phyloP scores from a whole-genome alignment of 2,113 vertebrate species.

The Paralichthys olivaceus region DNA sequence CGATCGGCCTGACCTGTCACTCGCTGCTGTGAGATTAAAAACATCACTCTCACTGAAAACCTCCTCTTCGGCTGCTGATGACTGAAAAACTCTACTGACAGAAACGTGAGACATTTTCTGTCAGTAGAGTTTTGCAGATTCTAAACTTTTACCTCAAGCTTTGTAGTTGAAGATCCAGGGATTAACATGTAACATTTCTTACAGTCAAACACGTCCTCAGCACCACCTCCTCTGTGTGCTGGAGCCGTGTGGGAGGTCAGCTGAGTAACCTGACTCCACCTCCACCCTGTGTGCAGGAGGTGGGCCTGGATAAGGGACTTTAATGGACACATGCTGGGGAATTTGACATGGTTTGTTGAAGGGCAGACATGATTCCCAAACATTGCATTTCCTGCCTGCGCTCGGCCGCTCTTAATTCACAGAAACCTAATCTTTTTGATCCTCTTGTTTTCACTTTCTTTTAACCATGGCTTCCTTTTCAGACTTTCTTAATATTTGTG shows the following conservation, averaged over 20 bases:
- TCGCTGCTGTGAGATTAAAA: conserved; percentile 50
- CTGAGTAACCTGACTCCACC: conserved; percentile 54
- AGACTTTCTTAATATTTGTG: neutral
- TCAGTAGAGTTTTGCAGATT: neutral
- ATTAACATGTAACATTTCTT: neutral
- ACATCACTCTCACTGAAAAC: conserved; percentile 37
- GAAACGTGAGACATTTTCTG: neutral
- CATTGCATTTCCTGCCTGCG: neutral
- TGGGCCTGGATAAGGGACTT: conserved; percentile 56
- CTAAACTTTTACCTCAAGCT: neutral
- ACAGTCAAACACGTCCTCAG: neutral
- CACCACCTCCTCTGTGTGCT: neutral
- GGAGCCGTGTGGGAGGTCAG: conserved; percentile 52
- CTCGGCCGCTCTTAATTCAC: conserved; percentile 6
- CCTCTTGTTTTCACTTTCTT: conserved; percentile 18
- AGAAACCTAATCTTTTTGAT: conserved; percentile 8
- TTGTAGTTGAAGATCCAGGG: neutral
- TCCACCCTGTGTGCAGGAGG: conserved; percentile 43
- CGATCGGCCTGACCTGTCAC: conserved; percentile 6
- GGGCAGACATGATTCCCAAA: conserved; percentile 37
- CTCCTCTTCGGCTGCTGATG: conserved; percentile 25
- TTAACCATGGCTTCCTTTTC: neutral
- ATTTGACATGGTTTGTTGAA: conserved; percentile 54
- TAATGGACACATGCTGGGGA: conserved; percentile 53
- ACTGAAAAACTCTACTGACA: neutral